These are phyloP conservation scores for Rhinophrynus dorsalis DNA, from an alignment of 2,797 vertebrate genomes.

Conservation along the genomic window DNA sequence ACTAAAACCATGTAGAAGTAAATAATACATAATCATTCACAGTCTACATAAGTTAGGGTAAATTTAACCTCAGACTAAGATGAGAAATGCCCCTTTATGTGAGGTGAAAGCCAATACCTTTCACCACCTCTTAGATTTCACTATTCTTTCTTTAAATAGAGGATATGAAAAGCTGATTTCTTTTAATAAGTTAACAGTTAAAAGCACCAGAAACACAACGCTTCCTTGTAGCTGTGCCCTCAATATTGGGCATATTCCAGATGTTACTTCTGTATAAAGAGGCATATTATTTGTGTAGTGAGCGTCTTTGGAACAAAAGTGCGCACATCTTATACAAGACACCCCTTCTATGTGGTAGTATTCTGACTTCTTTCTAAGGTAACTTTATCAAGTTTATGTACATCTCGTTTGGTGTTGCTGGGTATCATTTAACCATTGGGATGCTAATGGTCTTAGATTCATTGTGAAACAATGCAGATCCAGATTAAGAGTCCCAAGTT, in stretches of 20 bases:
- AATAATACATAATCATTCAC: constrained; percentile 28
- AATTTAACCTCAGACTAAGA: constrained; percentile 38
- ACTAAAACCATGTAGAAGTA: constrained; percentile 30
- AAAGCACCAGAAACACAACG: constrained; percentile 34
- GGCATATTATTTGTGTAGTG: constrained; percentile 25
- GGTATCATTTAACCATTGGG: not conserved
- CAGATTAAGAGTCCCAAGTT: too few relatives aligned
- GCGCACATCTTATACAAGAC: not conserved
- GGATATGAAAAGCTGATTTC: constrained; percentile 52
- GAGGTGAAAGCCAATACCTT: constrained; percentile 42
- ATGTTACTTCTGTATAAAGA: constrained; percentile 9
- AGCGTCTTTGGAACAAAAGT: not conserved
- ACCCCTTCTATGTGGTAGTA: not conserved
- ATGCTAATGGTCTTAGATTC: too few relatives aligned
- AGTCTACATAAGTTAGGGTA: constrained; percentile 25
- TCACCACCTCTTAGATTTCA: constrained; percentile 38
- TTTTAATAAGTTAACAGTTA: constrained; percentile 47
- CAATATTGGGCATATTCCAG: constrained; percentile 16
- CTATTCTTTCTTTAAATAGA: constrained; percentile 51
- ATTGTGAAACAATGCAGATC: too few relatives aligned
- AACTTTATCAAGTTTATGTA: too few relatives aligned
- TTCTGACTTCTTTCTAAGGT: not conserved
- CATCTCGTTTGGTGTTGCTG: too few relatives aligned
- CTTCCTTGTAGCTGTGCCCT: constrained; percentile 21
- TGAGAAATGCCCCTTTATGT: constrained; percentile 25